Percentiles rank a stretch among this genome's conserved stretches.
These are phyloP conservation scores for Hydractinia symbiolongicarpus DNA, from an alignment of 30 jellyfish, hydroid and myxozoan genomes.

Conservation along the genomic window DNA sequence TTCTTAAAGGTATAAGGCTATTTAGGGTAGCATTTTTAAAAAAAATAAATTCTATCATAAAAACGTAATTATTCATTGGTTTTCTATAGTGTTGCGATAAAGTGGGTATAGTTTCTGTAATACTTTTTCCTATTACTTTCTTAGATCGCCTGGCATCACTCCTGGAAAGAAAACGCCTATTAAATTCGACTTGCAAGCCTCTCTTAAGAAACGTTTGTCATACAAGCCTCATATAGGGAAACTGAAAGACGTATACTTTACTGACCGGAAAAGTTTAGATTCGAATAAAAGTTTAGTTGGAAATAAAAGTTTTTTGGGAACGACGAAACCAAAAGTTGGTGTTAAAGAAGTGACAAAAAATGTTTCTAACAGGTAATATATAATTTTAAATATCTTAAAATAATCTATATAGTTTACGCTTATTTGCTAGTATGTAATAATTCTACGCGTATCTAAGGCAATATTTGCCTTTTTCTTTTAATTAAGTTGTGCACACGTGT, in stretches of 20 bases:
- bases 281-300: background rate
- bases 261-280: conserved; percentile 5
- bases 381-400: too few relatives aligned
- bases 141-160: conserved; percentile 20
- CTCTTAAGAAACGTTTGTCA: conserved; percentile 73
- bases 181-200: conserved; percentile 67
- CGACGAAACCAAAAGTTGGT: background rate
- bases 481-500: too few relatives aligned
- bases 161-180: conserved; percentile 24
- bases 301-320: background rate
- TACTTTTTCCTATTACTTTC: background rate
- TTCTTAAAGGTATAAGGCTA: too few relatives aligned
- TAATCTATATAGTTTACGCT: too few relatives aligned
- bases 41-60: too few relatives aligned
- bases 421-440: too few relatives aligned
- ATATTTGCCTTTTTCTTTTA: too few relatives aligned
- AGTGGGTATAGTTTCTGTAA: too few relatives aligned
- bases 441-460: too few relatives aligned
- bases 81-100: too few relatives aligned
- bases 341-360: background rate
- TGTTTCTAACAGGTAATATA: background rate
- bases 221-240: conserved; percentile 92
- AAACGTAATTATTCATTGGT: too few relatives aligned
- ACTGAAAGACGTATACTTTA: conserved; percentile 31
- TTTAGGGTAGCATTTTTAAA: too few relatives aligned